phyloP scores from a whole-genome alignment of 2,888 invertebrate species.

The Coecobrya sp. region DNA sequence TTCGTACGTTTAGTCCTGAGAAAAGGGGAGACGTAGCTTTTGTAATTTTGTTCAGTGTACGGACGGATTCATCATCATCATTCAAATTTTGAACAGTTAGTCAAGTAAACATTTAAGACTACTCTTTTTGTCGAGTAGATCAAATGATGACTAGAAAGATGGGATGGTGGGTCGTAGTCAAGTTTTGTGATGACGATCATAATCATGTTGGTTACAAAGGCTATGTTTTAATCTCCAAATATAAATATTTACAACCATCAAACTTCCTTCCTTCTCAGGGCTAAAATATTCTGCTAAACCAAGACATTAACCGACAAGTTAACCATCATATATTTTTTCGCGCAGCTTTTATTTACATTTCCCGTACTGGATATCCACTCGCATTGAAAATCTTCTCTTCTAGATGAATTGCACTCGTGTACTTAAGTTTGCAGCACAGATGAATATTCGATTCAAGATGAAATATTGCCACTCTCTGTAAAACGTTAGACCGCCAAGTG shows the following conservation, averaged over 20 bases:
- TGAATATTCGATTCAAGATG: constrained; percentile 15
- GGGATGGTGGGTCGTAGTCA: neutral
- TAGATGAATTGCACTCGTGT: neutral
- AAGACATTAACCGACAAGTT: neutral
- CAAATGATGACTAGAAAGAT: neutral
- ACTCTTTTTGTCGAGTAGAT: neutral
- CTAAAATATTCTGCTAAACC: constrained; percentile 26
- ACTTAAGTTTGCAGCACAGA: neutral
- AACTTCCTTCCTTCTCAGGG: constrained; percentile 50
- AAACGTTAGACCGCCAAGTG: neutral
- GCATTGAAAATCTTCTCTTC: constrained; percentile 1
- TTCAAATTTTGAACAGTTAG: constrained; percentile 54
- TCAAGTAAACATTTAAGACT: constrained; percentile 39
- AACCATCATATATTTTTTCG: neutral
- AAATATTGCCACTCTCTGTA: neutral
- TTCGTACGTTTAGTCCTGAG: neutral
- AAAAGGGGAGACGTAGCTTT: neutral
- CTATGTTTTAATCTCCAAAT: constrained; percentile 73
- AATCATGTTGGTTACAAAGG: constrained; percentile 68
- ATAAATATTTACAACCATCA: constrained; percentile 75
- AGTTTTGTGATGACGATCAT: constrained; percentile 27
- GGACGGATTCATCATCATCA: constrained; percentile 56
- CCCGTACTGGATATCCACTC: neutral
- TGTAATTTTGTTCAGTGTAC: constrained; percentile 7
- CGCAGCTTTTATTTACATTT: constrained; percentile 11